Evolutionary conservation across 2,888 invertebrate genomes (phyloP), one percentile per base, ranked within the genome.

Genomic region (Graphium colonna): DNA sequence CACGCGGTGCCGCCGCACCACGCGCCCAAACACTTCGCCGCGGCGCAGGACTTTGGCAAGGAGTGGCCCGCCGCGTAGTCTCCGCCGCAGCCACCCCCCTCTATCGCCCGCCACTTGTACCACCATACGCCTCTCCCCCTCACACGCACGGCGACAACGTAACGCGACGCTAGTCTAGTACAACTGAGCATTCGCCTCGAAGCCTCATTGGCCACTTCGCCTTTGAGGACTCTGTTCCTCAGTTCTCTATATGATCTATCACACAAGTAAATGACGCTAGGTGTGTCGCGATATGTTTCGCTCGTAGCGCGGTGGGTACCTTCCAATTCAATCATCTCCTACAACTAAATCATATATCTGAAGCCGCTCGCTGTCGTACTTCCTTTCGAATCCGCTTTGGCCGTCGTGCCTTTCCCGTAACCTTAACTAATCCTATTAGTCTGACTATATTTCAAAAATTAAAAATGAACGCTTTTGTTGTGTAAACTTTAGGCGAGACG

Each of bases 1-100:
- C 90, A 86, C 75, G 67, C 77, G 61, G 85, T 80, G 61, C 87
- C 89, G 61, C 87, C 89, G 84, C 89, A 90, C 68, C 90, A 89
- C 86, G 88, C 90, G 79, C 90, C 87, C 80, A 90, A 90, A 86
- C 90, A 90, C 84, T 90, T 88, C 88, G 75, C 64, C 75, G n/a
- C n/a, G n/a, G 73, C 81, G 77, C 82, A 77, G 81, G 90, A 90
- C 78, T 89, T 89, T 82, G 83, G 76, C 87, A 90, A 90, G 89
- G 90, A 90, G 85, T 90, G 90, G 90, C 88, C 89, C 66, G 85
- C 89, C 83, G 89, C 90, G 66, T 90, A 90, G 70, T 51, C 50
- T 46, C 53, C 51, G 39, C 57, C 51, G 26, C 51, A 7, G 17
- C 8, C 38, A 26, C 43, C n/a, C n/a, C 16, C 10, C 42, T 10